These are phyloP conservation scores for Vollenhovia emeryi DNA, from an alignment of 1,140 invertebrate genomes.

Conservation along the genomic window DNA sequence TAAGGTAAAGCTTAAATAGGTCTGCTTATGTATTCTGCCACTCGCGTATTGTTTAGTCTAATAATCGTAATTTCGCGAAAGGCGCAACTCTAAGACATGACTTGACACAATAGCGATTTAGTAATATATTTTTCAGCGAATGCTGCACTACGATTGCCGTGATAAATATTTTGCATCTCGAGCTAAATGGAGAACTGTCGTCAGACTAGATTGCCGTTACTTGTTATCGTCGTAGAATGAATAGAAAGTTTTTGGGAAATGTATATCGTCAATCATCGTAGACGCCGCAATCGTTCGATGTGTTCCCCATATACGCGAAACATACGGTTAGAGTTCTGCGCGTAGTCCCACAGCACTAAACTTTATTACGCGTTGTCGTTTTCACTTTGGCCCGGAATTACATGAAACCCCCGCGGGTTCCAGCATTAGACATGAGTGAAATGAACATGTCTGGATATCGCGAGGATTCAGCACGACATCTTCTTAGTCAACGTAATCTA, in stretches of 20 bases:
- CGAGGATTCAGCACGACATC: background rate
- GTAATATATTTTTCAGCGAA: background rate
- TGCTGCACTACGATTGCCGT: background rate
- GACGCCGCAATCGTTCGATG: background rate
- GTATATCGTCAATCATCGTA: constrained; percentile 8
- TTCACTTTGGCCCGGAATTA: constrained; percentile 31
- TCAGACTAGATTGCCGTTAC: background rate
- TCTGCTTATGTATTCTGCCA: background rate
- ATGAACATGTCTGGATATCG: background rate
- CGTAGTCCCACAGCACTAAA: constrained; percentile 32
- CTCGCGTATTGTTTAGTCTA: background rate
- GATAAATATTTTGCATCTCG: constrained; percentile 4
- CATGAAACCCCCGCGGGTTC: background rate
- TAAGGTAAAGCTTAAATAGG: constrained; percentile 85
- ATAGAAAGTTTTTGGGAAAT: constrained; percentile 26
- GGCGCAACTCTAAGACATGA: background rate
- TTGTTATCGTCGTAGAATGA: background rate
- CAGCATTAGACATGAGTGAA: background rate
- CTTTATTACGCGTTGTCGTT: constrained; percentile 61
- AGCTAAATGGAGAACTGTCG: background rate
- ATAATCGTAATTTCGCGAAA: background rate
- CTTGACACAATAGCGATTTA: background rate
- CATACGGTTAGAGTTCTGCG: background rate
- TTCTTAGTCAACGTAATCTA: background rate
- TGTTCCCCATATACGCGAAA: constrained; percentile 1